Conservation (phyloP, 2,113 vertebrate genomes). For the Caloenas nicobarica region DNA sequence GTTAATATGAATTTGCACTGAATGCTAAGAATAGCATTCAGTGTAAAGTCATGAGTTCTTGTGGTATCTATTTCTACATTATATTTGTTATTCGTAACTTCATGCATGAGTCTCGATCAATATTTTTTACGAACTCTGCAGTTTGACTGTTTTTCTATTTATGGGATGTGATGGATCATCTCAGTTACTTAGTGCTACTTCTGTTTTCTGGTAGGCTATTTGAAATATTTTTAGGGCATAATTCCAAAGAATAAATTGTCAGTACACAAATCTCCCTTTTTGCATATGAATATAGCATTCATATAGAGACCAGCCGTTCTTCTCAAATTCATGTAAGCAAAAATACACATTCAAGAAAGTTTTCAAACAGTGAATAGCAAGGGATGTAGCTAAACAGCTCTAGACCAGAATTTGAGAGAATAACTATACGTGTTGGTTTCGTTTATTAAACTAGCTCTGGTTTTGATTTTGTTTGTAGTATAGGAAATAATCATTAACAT, state of each 20-base stretch:
- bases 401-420: neutral
- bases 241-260: slow-evolving; percentile 14
- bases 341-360: neutral
- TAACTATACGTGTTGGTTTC: neutral
- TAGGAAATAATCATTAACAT: neutral
- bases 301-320: neutral
- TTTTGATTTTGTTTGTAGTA: neutral
- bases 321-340: neutral
- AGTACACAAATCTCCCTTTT: neutral
- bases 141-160: neutral
- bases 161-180: neutral
- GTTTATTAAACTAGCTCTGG: neutral
- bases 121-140: neutral
- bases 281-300: neutral
- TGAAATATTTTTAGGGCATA: neutral
- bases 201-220: neutral
- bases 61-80: neutral
- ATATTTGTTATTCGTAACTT: neutral
- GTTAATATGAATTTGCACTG: neutral
- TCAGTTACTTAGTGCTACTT: neutral
- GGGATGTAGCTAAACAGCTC: neutral
- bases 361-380: neutral
- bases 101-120: neutral
- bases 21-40: neutral
- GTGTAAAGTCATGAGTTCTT: neutral